Percentiles rank a stretch among this genome's conserved stretches.
phyloP scores from a whole-genome alignment of 2,888 invertebrate species.

The Sclerodermus sp. region DNA sequence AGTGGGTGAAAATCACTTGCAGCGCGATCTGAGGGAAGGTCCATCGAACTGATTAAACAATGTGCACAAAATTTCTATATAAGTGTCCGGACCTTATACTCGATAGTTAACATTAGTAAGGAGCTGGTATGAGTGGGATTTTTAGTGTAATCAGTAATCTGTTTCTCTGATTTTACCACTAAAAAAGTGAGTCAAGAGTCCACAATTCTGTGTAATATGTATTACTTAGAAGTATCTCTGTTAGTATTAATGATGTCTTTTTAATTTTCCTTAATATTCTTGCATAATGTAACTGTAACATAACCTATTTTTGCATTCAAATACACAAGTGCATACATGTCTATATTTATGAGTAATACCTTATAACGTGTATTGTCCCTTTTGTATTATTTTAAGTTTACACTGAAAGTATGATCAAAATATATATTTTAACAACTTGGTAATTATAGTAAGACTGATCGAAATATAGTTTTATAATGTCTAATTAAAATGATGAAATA shows the following conservation, averaged over 20 bases:
- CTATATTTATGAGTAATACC: neutral
- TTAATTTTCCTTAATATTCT: neutral
- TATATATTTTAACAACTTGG: neutral
- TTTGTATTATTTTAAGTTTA: neutral
- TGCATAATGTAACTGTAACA: neutral
- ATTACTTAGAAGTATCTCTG: constrained; percentile 53
- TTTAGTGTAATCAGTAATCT: too few species aligned
- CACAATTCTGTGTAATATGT: constrained; percentile 39
- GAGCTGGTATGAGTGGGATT: too few species aligned
- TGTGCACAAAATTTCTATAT: too few species aligned
- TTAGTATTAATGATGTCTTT: constrained; percentile 43
- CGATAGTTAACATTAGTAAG: too few species aligned
- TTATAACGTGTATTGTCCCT: too few species aligned
- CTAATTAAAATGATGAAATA: too few species aligned
- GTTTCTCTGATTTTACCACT: too few species aligned
- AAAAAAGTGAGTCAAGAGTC: constrained; percentile 27
- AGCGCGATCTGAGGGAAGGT: too few species aligned
- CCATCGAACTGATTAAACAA: too few species aligned
- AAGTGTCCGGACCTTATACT: too few species aligned
- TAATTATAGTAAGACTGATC: neutral
- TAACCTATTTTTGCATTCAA: neutral
- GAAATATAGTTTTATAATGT: constrained; percentile 14
- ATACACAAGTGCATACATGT: too few species aligned
- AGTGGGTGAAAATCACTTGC: too few species aligned
- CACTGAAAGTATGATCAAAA: neutral